Conservation (phyloP, 1,140 invertebrate species). For the Acyrthosiphon pisum region DNA sequence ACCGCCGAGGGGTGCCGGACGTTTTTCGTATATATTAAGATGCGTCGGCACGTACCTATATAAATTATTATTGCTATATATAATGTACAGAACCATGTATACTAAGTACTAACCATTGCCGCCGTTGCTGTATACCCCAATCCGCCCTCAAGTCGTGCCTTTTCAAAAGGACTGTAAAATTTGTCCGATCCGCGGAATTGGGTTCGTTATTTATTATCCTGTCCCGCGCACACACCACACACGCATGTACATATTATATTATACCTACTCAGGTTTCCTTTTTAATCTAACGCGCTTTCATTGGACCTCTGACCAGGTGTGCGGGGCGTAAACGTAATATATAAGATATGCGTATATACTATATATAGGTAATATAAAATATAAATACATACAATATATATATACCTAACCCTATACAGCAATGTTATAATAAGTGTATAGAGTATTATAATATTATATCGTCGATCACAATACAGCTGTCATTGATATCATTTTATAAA, state of each 20-base stretch:
- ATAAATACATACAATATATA: too few relatives aligned
- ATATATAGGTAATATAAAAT: background rate
- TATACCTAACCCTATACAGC: background rate
- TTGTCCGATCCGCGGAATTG: constrained; percentile 9
- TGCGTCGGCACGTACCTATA: constrained; percentile 14
- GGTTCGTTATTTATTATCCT: background rate
- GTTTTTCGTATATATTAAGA: constrained; percentile 28
- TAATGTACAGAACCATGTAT: background rate
- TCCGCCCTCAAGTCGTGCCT: background rate
- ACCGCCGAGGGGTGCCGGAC: background rate
- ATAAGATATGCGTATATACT: too few relatives aligned
- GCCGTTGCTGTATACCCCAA: background rate
- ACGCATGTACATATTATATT: background rate
- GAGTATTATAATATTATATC: background rate
- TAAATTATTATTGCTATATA: background rate
- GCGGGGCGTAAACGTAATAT: background rate
- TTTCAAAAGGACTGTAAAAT: constrained; percentile 20
- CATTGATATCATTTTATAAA: background rate
- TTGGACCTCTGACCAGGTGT: background rate
- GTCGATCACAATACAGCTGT: background rate
- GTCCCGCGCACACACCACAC: background rate
- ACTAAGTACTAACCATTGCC: background rate
- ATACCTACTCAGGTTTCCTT: background rate
- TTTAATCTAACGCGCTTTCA: background rate
- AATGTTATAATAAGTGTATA: background rate